Percentiles rank a stretch among this genome's conserved stretches.
Conservation (phyloP, 2,113 vertebrate species). For the Corythaeola cristata region DNA sequence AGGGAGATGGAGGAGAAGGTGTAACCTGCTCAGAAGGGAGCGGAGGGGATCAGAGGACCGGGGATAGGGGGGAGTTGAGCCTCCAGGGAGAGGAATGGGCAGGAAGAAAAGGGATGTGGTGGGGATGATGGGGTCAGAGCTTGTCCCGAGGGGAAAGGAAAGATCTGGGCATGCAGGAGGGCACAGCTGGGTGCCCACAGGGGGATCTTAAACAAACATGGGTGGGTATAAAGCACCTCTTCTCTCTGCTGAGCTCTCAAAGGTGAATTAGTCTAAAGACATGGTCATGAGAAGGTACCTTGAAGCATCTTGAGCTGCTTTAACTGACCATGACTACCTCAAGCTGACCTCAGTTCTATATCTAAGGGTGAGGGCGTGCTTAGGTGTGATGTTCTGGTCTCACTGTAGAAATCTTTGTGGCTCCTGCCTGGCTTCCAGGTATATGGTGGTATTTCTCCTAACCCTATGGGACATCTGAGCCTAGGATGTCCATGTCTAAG, state of each 20-base stretch:
- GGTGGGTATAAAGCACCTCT: not conserved
- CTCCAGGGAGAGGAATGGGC: not conserved
- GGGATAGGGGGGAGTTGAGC: not conserved
- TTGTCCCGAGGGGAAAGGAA: not conserved
- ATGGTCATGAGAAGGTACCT: too few species aligned
- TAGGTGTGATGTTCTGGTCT: not conserved
- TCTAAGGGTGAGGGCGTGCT: not conserved
- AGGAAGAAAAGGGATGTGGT: not conserved
- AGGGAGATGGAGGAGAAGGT: not conserved
- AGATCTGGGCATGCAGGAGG: not conserved
- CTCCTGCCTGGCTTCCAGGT: not conserved
- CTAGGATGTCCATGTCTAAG: too few species aligned
- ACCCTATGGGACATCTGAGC: not conserved
- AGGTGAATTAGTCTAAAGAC: not conserved
- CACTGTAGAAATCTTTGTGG: not conserved
- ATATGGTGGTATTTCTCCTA: not conserved
- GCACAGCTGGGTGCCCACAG: fast-evolving
- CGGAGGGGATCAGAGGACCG: not conserved
- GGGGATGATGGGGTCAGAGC: not conserved
- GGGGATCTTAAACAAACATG: fast-evolving
- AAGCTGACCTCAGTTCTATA: not conserved
- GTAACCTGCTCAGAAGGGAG: not conserved
- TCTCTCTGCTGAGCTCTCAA: not conserved
- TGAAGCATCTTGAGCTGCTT: not conserved
- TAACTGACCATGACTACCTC: too few species aligned